phyloP scores from a whole-genome alignment of 2,113 vertebrate genomes.

The Osmerus mordax region DNA sequence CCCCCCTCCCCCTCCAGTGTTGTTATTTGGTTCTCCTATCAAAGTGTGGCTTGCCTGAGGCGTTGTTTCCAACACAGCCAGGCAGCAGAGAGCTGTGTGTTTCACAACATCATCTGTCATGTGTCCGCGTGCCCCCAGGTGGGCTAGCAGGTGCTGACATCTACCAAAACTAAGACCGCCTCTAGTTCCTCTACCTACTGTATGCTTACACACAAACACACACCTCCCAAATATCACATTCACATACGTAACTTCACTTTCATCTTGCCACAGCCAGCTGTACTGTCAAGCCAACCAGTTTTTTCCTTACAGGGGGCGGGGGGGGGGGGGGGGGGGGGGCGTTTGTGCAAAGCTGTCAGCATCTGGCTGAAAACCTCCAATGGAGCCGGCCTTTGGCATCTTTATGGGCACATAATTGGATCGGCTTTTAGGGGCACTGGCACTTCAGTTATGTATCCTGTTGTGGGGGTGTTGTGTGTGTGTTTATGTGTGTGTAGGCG shows the following conservation, averaged over 20 bases:
- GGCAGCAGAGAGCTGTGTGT: background rate
- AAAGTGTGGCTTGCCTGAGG: background rate
- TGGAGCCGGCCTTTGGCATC: background rate
- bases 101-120: constrained; percentile 12
- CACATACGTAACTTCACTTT: background rate
- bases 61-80: background rate
- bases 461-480: background rate
- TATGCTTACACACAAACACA: too few relatives aligned
- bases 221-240: background rate
- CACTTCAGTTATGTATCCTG: background rate
- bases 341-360: constrained; percentile 2
- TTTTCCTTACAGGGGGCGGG: too few relatives aligned
- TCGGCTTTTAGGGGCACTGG: background rate
- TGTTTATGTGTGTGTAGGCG: background rate
- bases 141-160: too few relatives aligned
- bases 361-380: constrained; percentile 8
- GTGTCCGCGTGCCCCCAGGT: background rate
- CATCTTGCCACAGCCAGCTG: background rate
- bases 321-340: too few relatives aligned
- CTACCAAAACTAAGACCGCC: too few relatives aligned
- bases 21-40: background rate
- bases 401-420: background rate
- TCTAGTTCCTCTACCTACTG: background rate
- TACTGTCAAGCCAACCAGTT: background rate
- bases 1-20: too few relatives aligned